Conservation (phyloP, 2,113 vertebrate genomes). For the Prionailurus bengalensis region DNA sequence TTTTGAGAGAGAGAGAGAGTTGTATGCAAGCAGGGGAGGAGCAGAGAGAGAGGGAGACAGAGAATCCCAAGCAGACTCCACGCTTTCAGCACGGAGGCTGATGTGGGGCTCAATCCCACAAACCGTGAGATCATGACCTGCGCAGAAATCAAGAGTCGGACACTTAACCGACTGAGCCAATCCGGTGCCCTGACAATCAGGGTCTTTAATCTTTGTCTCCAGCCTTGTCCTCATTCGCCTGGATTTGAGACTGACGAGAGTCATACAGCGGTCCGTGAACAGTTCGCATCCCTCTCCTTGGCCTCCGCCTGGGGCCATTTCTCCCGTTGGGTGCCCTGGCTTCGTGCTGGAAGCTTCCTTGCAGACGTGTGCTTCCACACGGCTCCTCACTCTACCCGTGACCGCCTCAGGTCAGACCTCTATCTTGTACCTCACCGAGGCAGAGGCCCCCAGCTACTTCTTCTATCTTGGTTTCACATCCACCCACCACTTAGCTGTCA, state of each 20-base stretch:
- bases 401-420: background rate
- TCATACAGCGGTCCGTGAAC: background rate
- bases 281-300: background rate
- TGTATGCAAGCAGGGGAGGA: no score
- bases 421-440: background rate
- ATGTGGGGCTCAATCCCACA: no score
- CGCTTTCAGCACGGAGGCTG: no score
- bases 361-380: background rate
- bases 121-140: no score
- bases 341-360: background rate
- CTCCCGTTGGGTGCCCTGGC: background rate
- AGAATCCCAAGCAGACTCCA: no score
- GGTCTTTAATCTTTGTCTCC: background rate
- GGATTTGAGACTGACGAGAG: background rate
- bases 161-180: no score
- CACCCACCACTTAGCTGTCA: fast-evolving
- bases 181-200: no score
- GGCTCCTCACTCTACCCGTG: background rate
- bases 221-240: background rate
- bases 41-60: no score
- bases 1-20: no score
- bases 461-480: background rate
- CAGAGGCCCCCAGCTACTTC: background rate
- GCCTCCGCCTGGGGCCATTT: background rate
- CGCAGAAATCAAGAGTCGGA: no score